Evolutionary conservation across 2,888 invertebrate species (phyloP), one percentile per base, ranked within the genome.

Genomic region (Galerucella calmariensis): DNA sequence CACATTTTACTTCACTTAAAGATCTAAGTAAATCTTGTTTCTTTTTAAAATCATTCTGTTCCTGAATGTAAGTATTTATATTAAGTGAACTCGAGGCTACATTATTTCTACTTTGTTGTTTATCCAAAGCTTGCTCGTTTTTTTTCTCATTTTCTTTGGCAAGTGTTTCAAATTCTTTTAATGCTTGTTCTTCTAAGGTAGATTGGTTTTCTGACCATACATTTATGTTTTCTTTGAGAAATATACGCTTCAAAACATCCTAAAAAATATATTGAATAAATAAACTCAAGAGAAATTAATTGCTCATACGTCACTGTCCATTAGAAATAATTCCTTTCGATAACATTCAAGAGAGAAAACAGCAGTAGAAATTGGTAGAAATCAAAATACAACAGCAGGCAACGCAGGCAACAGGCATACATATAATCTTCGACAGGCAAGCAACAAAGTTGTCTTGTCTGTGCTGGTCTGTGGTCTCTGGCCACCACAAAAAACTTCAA

Each of bases 121-220:
- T 83, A 79, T 86, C 84, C 69, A 79, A 67, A 67, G 24, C 5
- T 73, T 72, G 46, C 66, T 73, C 59, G 27, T 61, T 35, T 35
- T 75, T 61, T 24, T 20, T 11, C 27, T 72, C 73, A 27, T 74
- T 72, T 76, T 82, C 77, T 74, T 84, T 81, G 24, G 82, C 77
- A 73, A 87, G 85, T 73, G 83, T 84, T 77, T 87, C 79, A 8
- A 88, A 75, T 77, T 88, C 87, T 70, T 84, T 79, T 69, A 87
- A 79, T 20, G 87, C 88, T 79, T 88, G 86, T 72, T 85, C 75
- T 79, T 88, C 87, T 46, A 88, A 80, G 41, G 80, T 78, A 74
- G 84, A 83, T 78, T 88, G 87, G 67, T 83, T 78, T 77, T 83
- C 79, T 58, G 87, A 83, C 87, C 88, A 87, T 4, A 88, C 84